phyloP scores from a whole-genome alignment of 2,888 invertebrate genomes.

The Drosophila paracracens region DNA sequence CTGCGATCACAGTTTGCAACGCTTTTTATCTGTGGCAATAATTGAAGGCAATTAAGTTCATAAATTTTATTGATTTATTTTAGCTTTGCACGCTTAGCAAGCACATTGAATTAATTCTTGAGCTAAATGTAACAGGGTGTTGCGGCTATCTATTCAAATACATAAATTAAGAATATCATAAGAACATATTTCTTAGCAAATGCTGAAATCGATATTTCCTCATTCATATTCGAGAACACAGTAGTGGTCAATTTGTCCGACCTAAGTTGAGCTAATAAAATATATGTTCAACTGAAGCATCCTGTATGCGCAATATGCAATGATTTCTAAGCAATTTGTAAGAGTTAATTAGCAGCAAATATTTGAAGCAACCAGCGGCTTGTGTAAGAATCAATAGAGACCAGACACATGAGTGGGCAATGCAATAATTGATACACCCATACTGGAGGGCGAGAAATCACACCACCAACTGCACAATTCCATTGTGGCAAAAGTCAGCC shows the following conservation, averaged over 20 bases:
- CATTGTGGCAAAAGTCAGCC: conserved; percentile 52
- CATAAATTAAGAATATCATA: neutral
- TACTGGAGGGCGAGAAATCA: conserved; percentile 22
- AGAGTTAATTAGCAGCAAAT: conserved; percentile 64
- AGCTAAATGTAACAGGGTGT: conserved; percentile 56
- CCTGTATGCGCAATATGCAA: conserved; percentile 42
- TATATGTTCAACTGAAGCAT: conserved; percentile 13
- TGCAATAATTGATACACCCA: conserved; percentile 49
- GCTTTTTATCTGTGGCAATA: conserved; percentile 70
- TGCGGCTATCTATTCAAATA: neutral
- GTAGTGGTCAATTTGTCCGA: neutral
- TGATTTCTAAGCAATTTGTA: conserved; percentile 61
- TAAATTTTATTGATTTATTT: conserved; percentile 81
- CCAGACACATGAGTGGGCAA: conserved; percentile 18
- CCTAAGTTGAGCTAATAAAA: neutral
- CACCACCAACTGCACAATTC: conserved; percentile 33
- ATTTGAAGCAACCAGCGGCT: conserved; percentile 62
- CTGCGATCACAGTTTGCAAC: conserved; percentile 33
- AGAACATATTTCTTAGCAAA: neutral
- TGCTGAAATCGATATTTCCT: neutral
- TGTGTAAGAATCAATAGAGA: conserved; percentile 64
- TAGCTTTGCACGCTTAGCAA: conserved; percentile 58
- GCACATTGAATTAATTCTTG: conserved; percentile 60
- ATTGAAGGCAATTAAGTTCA: conserved; percentile 79
- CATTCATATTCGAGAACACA: neutral